Percentiles rank a stretch among this genome's conserved stretches.
Conservation (phyloP, 2,113 vertebrate genomes). For the Poicephalus meyeri region DNA sequence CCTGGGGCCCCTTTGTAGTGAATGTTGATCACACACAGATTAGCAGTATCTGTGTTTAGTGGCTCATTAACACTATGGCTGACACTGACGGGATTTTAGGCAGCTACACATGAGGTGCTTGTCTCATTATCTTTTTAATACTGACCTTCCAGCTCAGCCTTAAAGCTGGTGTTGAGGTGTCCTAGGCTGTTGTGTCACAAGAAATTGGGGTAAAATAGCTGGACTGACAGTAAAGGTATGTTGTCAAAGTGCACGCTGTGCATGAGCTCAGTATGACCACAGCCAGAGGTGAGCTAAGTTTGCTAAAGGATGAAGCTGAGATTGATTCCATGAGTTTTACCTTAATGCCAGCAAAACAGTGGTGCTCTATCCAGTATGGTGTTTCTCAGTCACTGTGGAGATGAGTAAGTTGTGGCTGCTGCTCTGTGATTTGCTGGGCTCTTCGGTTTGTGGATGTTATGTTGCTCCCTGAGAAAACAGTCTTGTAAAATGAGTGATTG, state of each 20-base stretch:
- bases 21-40: accelerated
- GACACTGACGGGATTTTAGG: not conserved
- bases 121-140: accelerated
- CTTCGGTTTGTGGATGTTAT: accelerated
- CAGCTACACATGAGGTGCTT: not conserved
- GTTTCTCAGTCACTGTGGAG: accelerated
- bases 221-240: accelerated
- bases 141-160: not conserved
- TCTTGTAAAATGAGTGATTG: not conserved
- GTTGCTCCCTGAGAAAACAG: not conserved
- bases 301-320: not conserved
- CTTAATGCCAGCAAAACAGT: accelerated
- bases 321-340: accelerated
- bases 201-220: accelerated
- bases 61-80: not conserved
- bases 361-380: accelerated
- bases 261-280: accelerated
- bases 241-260: accelerated
- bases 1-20: accelerated
- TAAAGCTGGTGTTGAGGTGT: accelerated
- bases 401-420: accelerated
- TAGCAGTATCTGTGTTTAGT: not conserved
- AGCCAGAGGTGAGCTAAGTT: not conserved
- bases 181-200: accelerated
- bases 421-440: not conserved